These are phyloP conservation scores for Maccullochella peelii DNA, from an alignment of 2,113 vertebrate species.

Conservation along the genomic window DNA sequence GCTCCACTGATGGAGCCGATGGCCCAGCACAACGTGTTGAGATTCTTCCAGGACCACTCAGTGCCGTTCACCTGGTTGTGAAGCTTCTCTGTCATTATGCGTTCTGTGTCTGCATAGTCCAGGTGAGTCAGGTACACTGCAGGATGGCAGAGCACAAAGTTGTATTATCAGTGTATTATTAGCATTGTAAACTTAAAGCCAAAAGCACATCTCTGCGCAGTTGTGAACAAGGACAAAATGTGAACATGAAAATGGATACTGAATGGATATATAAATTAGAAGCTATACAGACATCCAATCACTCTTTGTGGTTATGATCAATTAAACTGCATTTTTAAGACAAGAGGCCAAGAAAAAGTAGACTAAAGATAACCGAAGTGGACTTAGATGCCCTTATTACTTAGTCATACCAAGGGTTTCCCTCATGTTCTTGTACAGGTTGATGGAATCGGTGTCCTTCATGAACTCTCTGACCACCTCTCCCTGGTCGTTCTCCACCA, in stretches of 20 bases:
- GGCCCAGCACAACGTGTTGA: slow-evolving; percentile 98
- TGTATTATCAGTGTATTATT: too few relatives aligned
- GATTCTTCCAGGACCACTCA: slow-evolving; percentile 99
- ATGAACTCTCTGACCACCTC: slow-evolving; percentile 99
- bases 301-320: neutral
- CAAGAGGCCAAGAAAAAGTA: neutral
- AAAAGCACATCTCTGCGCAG: too few relatives aligned
- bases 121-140: slow-evolving; percentile 97
- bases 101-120: slow-evolving; percentile 98
- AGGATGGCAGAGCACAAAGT: slow-evolving; percentile 12
- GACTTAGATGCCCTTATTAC: neutral
- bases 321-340: neutral
- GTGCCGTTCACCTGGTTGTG: slow-evolving; percentile 99
- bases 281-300: neutral
- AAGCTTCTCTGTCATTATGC: slow-evolving; percentile 99
- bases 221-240: too few relatives aligned
- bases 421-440: slow-evolving; percentile 99
- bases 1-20: slow-evolving; percentile 99
- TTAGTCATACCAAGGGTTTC: slow-evolving; percentile 92
- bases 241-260: too few relatives aligned
- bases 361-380: neutral
- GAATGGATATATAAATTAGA: neutral
- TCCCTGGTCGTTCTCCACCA: slow-evolving; percentile 99
- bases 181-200: too few relatives aligned
- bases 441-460: slow-evolving; percentile 99